phyloP scores from a whole-genome alignment of 2,113 vertebrate genomes.

The Seriola aureovittata region DNA sequence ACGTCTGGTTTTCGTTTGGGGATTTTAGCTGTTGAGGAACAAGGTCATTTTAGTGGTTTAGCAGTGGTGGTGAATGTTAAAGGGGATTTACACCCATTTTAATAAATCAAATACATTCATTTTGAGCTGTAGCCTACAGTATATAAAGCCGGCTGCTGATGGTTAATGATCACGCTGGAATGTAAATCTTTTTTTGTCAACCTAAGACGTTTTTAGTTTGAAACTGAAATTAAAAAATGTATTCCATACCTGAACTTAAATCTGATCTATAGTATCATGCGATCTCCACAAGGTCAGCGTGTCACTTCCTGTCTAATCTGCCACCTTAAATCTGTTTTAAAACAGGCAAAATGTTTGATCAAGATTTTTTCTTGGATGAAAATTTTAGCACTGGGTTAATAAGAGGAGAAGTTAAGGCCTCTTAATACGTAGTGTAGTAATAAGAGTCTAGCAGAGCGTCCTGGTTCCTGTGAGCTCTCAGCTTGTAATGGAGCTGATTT shows the following conservation, averaged over 20 bases:
- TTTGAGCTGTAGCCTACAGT: too few species aligned
- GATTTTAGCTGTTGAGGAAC: too few species aligned
- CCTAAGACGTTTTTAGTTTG: not conserved
- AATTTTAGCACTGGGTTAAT: not conserved
- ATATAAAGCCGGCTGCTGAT: too few species aligned
- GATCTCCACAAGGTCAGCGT: too few species aligned
- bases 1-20: too few species aligned
- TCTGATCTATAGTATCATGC: too few species aligned
- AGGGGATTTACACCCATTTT: too few species aligned
- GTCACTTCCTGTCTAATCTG: not conserved
- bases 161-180: too few species aligned
- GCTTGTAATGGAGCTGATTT: conserved; percentile 70
- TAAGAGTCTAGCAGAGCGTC: conserved; percentile 17
- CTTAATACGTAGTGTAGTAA: conserved; percentile 10
- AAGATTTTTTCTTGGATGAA: not conserved
- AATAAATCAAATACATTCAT: too few species aligned
- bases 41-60: too few species aligned
- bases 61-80: too few species aligned
- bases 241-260: not conserved
- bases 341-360: not conserved
- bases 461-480: conserved; percentile 36
- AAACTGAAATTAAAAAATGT: not conserved
- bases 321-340: not conserved
- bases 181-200: not conserved
- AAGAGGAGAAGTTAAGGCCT: conserved; percentile 8